Evolutionary conservation across 2,888 invertebrate species (phyloP).

Genomic region (Gymnoscelis rufifasciata): DNA sequence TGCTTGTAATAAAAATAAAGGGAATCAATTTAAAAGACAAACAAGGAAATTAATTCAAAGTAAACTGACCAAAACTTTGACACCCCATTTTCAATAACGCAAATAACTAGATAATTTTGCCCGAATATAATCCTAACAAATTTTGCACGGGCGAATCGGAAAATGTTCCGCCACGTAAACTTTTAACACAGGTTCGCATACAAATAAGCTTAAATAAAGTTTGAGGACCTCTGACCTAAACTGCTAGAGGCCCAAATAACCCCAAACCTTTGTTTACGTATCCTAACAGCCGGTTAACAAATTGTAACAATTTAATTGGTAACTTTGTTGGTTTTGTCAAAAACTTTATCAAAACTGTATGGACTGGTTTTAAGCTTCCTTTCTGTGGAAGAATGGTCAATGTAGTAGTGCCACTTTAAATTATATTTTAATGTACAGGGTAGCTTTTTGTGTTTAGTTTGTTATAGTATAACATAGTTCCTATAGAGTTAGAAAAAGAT

Average conservation of each 20-base stretch:
- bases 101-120: not conserved
- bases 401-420: no score
- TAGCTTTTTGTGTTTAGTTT: no score
- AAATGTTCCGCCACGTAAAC: slow-evolving; percentile 10
- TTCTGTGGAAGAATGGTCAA: not conserved
- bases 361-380: not conserved
- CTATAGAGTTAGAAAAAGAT: no score
- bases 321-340: slow-evolving; percentile 10
- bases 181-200: slow-evolving; percentile 30
- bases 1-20: no score
- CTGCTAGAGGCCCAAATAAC: slow-evolving; percentile 45
- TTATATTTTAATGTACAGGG: no score
- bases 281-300: slow-evolving; percentile 48
- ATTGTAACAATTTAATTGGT: slow-evolving; percentile 26
- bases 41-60: no score
- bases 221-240: slow-evolving; percentile 46
- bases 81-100: not conserved
- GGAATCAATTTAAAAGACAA: no score
- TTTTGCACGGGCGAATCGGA: slow-evolving; percentile 3
- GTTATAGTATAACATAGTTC: no score
- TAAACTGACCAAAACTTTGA: no score
- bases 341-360: not conserved
- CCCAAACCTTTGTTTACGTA: slow-evolving; percentile 36
- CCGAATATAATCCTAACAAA: slow-evolving; percentile 5
- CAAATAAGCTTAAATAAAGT: slow-evolving; percentile 52